Base-by-base conservation (phyloP, 2,113 vertebrate genomes). In the Caloenas nicobarica region DNA sequence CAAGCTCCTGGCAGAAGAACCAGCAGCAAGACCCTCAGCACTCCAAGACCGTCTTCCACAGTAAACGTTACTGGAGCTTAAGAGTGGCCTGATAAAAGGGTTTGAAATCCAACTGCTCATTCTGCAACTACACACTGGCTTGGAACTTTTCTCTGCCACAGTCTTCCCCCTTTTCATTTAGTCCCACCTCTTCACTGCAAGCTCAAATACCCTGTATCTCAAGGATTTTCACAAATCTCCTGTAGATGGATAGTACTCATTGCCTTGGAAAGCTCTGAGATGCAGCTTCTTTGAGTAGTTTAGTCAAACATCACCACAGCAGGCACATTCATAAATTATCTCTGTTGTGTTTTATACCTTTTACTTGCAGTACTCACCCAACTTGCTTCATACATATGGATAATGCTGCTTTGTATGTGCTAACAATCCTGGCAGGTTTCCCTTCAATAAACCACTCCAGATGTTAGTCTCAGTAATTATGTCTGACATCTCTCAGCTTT, bases 401-500 rank as follows among this genome's bases (percentile, higher is more conserved):
- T 96, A 97, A 97, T 71, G 79, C 44, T 94, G 66, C 74, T 97
- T 91, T 94, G 91, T 97, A 81, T 87, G 95, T 78, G 83, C 88
- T 97, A 98, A 97, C 95, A 95, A 91, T 93, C 90, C 96, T 97
- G 97, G 97, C 97, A 97, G 90, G 89, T 92, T 97, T 97, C 97
- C 96, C 96, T 97, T 97, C 96, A 97, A 97, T 96, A 98, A 98
- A 97, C 94, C 69, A 62, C 95, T 97, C 96, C 98, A 98, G 98
- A 98, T 98, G 97, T 98, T 98, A 96, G 94, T 91, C 93, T 96
- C 91, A 31, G 92, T 98, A 98, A 98, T 98, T 97, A 97, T 16
- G 92, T 73, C 95, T 97, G 97, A 96, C 97, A 97, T 97, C 90
- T 84, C 89, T 97, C 97, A 97, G 98, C 95, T 98, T 97, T 97